Conservation (phyloP, 2,888 invertebrate genomes). For the Phlogophora meticulosa region DNA sequence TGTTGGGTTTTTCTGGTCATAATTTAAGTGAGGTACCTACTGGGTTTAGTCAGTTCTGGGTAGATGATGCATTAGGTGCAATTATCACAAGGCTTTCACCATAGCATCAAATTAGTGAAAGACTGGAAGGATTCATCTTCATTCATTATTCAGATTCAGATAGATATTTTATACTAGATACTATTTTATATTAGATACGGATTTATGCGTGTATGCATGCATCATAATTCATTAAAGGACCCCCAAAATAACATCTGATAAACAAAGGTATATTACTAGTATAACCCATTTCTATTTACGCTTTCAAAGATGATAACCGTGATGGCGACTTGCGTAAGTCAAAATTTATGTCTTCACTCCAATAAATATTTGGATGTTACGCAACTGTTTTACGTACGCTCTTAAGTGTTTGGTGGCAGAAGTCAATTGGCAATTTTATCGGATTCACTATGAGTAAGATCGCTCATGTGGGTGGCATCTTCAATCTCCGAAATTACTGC, state of each 20-base stretch:
- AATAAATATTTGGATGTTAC: conserved; percentile 70
- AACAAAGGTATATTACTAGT: not conserved
- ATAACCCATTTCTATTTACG: conserved; percentile 34
- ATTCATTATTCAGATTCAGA: too few relatives aligned
- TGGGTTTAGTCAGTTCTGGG: not conserved
- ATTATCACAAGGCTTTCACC: too few relatives aligned
- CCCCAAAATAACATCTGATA: not conserved
- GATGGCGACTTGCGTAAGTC: conserved; percentile 64
- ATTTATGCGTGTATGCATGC: not conserved
- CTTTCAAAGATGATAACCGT: conserved; percentile 31
- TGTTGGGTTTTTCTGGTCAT: conserved; percentile 12
- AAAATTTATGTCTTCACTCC: conserved; percentile 70
- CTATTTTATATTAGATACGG: too few relatives aligned
- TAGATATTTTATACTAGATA: too few relatives aligned
- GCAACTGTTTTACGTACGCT: conserved; percentile 67
- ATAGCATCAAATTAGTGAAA: too few relatives aligned
- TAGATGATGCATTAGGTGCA: too few relatives aligned
- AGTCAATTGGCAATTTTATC: conserved; percentile 70
- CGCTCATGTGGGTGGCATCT: conserved; percentile 55
- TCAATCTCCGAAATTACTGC: conserved; percentile 53
- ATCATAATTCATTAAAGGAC: not conserved
- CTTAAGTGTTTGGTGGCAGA: conserved; percentile 69
- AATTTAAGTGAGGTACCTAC: not conserved
- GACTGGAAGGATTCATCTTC: too few relatives aligned
- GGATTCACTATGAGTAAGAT: conserved; percentile 61